phyloP scores from a whole-genome alignment of 1,140 invertebrate genomes.

The Hestina assimilis region DNA sequence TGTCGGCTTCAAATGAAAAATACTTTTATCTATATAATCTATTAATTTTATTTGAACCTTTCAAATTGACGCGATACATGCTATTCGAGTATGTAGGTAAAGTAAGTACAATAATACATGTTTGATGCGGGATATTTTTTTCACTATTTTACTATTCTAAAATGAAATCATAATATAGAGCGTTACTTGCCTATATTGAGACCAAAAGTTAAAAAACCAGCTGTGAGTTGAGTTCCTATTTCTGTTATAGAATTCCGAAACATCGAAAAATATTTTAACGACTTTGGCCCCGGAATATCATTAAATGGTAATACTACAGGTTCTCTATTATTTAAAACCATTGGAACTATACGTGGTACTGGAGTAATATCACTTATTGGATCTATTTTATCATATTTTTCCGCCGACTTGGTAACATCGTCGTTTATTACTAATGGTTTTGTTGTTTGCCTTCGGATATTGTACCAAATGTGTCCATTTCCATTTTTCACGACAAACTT shows the following conservation, averaged over 20 bases:
- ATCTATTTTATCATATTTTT: neutral
- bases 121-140: too few species aligned
- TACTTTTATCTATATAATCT: too few species aligned
- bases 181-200: conserved; percentile 79
- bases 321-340: conserved; percentile 51
- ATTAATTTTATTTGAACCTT: too few species aligned
- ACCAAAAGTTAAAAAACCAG: conserved; percentile 78
- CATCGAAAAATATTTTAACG: conserved; percentile 78
- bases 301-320: conserved; percentile 76
- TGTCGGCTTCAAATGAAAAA: too few species aligned
- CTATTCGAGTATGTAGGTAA: too few species aligned
- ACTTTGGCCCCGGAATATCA: conserved; percentile 80
- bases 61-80: too few species aligned
- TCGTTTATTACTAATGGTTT: conserved; percentile 23
- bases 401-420: neutral
- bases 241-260: conserved; percentile 80
- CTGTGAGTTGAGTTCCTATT: conserved; percentile 81
- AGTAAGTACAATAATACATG: too few species aligned
- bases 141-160: too few species aligned
- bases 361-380: conserved; percentile 42
- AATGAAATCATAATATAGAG: too few species aligned
- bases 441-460: conserved; percentile 23
- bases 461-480: conserved; percentile 16
- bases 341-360: conserved; percentile 43
- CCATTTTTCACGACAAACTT: conserved; percentile 15